Conservation (phyloP, 2,888 invertebrate genomes). For the Cyclophora albipunctata region DNA sequence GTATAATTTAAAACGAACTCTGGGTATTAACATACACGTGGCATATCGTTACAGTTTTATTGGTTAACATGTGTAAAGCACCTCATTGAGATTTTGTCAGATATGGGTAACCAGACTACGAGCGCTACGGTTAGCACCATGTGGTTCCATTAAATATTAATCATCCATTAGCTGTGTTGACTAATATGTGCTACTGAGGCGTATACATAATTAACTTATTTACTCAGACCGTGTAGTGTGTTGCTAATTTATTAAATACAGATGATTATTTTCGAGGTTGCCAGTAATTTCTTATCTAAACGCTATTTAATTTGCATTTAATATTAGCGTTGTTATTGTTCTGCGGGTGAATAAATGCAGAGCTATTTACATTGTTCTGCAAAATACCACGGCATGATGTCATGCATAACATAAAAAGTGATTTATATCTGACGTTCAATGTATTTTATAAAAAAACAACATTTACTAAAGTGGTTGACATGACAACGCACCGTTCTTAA, state of each 20-base stretch:
- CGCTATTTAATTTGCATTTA: conserved; percentile 38
- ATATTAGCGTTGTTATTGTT: conserved; percentile 45
- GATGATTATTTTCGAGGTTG: conserved; percentile 11
- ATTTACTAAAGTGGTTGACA: too few species aligned
- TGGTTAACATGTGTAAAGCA: conserved; percentile 52
- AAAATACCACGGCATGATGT: conserved; percentile 41
- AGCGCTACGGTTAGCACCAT: conserved; percentile 33
- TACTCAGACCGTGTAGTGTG: neutral
- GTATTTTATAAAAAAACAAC: conserved; percentile 27
- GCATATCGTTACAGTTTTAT: conserved; percentile 32
- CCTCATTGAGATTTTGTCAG: conserved; percentile 39
- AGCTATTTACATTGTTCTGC: conserved; percentile 45
- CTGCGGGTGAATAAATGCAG: conserved; percentile 38
- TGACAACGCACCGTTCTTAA: conserved; percentile 32
- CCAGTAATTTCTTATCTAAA: conserved; percentile 27
- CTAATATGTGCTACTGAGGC: conserved; percentile 6
- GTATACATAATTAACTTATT: too few species aligned
- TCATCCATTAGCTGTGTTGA: conserved; percentile 29
- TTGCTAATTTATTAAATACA: conserved; percentile 5
- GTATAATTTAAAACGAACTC: conserved; percentile 19
- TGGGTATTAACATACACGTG: conserved; percentile 39
- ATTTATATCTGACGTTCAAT: conserved; percentile 20
- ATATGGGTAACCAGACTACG: conserved; percentile 39
- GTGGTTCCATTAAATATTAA: conserved; percentile 33
- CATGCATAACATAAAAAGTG: conserved; percentile 38